A percentile compares a stretch with the other conserved stretches of the same genome.
Evolutionary conservation across 30 jellyfish, hydroid and myxozoan species (phyloP).

Genomic region (Rhopilema esculentum): DNA sequence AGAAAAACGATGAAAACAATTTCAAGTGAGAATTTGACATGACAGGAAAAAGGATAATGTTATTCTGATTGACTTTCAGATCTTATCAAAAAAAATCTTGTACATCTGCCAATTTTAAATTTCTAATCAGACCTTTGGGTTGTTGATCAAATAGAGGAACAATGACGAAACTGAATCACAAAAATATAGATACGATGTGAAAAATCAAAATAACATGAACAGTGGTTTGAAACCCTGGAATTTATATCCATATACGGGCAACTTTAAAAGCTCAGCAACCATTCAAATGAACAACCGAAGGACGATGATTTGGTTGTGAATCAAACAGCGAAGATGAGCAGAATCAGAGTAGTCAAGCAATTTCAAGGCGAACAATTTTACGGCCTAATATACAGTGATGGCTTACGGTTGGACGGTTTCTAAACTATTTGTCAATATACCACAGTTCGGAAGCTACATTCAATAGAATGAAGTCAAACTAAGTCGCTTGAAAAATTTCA

Average conservation of each 20-base stretch:
- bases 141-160: neutral
- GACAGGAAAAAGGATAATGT: neutral
- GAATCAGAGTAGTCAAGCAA: too few relatives aligned
- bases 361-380: too few relatives aligned
- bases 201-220: too few relatives aligned
- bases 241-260: too few relatives aligned
- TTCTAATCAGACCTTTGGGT: neutral
- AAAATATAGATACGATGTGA: too few relatives aligned
- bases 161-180: neutral
- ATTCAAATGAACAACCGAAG: too few relatives aligned
- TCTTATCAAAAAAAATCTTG: neutral
- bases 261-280: too few relatives aligned
- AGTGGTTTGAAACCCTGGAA: too few relatives aligned
- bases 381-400: too few relatives aligned
- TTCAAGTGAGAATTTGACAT: neutral
- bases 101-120: neutral
- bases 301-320: too few relatives aligned
- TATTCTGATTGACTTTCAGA: neutral
- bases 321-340: too few relatives aligned
- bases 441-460: neutral
- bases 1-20: too few relatives aligned
- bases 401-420: neutral
- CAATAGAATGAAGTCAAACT: neutral
- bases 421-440: neutral
- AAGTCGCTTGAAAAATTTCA: neutral